Base-by-base conservation (phyloP, 2,888 invertebrate genomes). In the Acrobasis consociella region DNA sequence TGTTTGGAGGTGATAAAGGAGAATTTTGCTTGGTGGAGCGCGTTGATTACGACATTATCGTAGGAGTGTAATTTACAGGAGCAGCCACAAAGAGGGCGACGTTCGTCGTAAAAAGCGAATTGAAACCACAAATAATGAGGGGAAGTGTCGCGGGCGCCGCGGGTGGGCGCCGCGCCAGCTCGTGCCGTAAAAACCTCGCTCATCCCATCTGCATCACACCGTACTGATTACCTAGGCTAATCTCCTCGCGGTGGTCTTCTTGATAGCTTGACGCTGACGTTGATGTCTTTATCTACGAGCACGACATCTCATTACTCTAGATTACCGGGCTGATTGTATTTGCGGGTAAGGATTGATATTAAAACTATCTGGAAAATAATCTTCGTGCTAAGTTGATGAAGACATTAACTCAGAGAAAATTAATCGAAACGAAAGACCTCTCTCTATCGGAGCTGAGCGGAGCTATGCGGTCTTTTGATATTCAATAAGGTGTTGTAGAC, bases 51-150 rank as follows among this genome's bases (percentile, higher is more conserved):
- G 75, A 74, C 81, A 82, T 79, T 84, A 77, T 80, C 58, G 71
- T 67, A 65, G 67, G 68, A 73, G 67, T 77, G 81, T 81, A 82
- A 85, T 87, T 83, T 81, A 74, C 72, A 73, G 78, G 74, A 67
- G 68, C 66, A 67, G 72, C 80, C 77, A 75, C 79, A 82, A 84
- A 83, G 83, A 86, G 87, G 85, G 86, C 85, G 85, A 86, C 72
- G 81, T 74, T 84, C 70, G 66, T 75, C 80, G 86, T 90, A 92
- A 91, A 92, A 91, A 91, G 87, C 77, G 86, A 89, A 92, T 91
- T 91, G 89, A 91, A 91, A 90, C 90, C 91, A 84, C 92, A 87
- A 90, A 90, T 89, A 87, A 90, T 85, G 86, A 87, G 85, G 79
- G 82, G 85, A 85, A 80, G 80, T 85, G 83, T 85, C 82, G 83